Base-by-base conservation (phyloP, 1,140 invertebrate genomes). In the Protaetia brevitarsis region DNA sequence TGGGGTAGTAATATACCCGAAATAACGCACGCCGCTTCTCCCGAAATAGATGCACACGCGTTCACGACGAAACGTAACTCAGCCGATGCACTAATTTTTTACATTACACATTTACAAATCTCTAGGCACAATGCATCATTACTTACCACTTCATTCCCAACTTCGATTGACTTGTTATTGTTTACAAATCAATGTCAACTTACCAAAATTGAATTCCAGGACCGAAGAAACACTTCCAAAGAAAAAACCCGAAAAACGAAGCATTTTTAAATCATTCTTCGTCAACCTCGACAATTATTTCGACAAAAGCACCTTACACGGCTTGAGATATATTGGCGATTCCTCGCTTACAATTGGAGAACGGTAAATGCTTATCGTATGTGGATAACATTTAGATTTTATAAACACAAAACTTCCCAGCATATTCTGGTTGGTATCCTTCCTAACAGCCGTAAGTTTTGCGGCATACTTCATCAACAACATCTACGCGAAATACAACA, bases 321-420 rank as follows among this genome's bases (percentile, higher is more conserved):
- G 90, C 0, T 79, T 92, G 2, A 85, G 87, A 73, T 93, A 92
- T 70, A 84, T 92, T 8, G 90, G 90, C 2, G 89, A 91, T 71
- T 82, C 82, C 31, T 83, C 81, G 31, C 77, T 91, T 1, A 85
- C 87, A 0, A 80, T 85, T 61, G 78, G 84, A 29, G 90, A 92
- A 81, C 86, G 89, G 89, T 90, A 75, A 28, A 19, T n/a, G n/a
- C 23, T 19, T 8, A 59, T n/a, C 27, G 7, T 11, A 59, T n/a
- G 1, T 5, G 2, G 2, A 19, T 27, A 2, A 56, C 4, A 7
- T 29, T 5, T n/a, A 59, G 1, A 13, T 21, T 59, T 73, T 79
- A 10, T 0, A 19, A 10, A 5, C 13, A 2, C 1, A 1, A 23
- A 51, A 34, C 13, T n/a, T 51, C 26, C 19, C 74, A 89, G 88